Conservation (phyloP, 1,140 invertebrate genomes). For the Parapsyche elsis region DNA sequence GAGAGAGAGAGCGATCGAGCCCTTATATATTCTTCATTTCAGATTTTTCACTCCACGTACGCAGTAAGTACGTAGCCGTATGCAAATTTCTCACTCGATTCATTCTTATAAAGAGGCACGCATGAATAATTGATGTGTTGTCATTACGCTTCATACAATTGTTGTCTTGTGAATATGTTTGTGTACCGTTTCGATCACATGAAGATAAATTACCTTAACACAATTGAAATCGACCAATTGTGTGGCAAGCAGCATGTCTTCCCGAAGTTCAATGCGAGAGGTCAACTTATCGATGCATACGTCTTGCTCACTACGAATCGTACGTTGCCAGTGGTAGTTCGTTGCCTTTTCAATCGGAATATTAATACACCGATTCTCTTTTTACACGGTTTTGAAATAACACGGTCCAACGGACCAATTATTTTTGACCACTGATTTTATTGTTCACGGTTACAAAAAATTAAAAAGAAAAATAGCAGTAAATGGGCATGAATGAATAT, state of each 20-base stretch:
- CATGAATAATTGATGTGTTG: slow-evolving; percentile 18
- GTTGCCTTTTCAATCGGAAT: background rate
- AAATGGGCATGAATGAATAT: too few species aligned
- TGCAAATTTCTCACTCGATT: background rate
- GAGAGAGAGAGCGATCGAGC: too few species aligned
- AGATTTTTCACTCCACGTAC: background rate
- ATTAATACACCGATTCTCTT: too few species aligned
- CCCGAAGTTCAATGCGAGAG: slow-evolving; percentile 38
- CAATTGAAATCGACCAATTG: slow-evolving; percentile 39
- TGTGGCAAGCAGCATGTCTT: slow-evolving; percentile 16
- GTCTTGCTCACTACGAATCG: slow-evolving; percentile 4
- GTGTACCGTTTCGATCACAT: slow-evolving; percentile 15
- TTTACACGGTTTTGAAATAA: too few species aligned
- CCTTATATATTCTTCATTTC: too few species aligned
- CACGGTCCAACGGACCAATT: too few species aligned
- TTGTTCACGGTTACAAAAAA: too few species aligned
- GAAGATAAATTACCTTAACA: slow-evolving; percentile 46
- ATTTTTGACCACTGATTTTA: too few species aligned
- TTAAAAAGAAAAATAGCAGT: too few species aligned
- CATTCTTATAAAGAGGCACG: background rate
- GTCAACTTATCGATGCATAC: slow-evolving; percentile 40
- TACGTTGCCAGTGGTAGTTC: background rate
- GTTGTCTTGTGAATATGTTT: background rate
- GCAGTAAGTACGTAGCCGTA: background rate
- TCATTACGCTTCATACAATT: background rate